Evolutionary conservation across 2,888 invertebrate genomes (phyloP).

Genomic region (Parochlus steinenii): DNA sequence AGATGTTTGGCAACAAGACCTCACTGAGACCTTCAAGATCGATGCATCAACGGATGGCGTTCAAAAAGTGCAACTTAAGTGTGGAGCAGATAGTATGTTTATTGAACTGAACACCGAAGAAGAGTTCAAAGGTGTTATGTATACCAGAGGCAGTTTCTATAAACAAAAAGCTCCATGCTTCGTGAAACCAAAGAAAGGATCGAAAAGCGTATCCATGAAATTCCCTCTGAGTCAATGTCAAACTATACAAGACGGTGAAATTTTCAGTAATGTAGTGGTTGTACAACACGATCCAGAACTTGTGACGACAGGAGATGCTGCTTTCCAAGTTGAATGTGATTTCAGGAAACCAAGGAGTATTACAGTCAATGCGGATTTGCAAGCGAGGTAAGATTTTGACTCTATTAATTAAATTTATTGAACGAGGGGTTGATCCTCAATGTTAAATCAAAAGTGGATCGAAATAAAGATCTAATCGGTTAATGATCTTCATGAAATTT

Average conservation of each 20-base stretch:
- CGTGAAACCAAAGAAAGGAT: conserved; percentile 31
- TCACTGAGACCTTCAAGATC: conserved; percentile 38
- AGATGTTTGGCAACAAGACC: conserved; percentile 35
- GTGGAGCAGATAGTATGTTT: conserved; percentile 39
- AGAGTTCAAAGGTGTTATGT: conserved; percentile 42
- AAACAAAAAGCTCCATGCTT: conserved; percentile 39
- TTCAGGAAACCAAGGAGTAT: conserved; percentile 37
- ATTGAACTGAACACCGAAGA: conserved; percentile 34
- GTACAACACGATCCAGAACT: conserved; percentile 48
- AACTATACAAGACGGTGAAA: conserved; percentile 35
- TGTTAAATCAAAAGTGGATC: too few species aligned
- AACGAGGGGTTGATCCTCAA: too few species aligned
- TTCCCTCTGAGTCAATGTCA: conserved; percentile 39
- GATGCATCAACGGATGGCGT: conserved; percentile 38
- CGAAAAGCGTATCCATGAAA: conserved; percentile 34
- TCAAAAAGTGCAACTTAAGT: conserved; percentile 37
- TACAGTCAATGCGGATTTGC: conserved; percentile 35
- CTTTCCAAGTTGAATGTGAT: conserved; percentile 46
- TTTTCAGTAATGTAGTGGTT: conserved; percentile 42
- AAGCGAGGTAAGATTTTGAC: conserved; percentile 29
- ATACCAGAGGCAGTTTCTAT: conserved; percentile 42
- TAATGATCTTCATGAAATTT: too few species aligned
- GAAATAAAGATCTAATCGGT: too few species aligned
- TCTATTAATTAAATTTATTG: too few species aligned
- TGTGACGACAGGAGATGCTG: conserved; percentile 46